These are phyloP conservation scores for Indri indri DNA, from an alignment of 2,113 vertebrate species.

Conservation along the genomic window DNA sequence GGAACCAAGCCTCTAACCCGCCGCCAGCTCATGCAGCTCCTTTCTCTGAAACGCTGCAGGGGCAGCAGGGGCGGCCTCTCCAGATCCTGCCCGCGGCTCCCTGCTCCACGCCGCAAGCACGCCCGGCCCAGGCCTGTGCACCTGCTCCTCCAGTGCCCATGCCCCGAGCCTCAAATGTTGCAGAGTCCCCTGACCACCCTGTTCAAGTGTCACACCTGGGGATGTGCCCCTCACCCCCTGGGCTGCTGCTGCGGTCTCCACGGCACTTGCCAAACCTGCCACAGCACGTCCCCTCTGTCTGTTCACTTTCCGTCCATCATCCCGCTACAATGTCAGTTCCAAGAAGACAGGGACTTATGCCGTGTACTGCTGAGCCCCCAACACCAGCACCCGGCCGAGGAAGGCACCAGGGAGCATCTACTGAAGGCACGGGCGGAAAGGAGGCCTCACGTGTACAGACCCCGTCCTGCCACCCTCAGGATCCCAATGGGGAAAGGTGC, in stretches of 20 bases:
- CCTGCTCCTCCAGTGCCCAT: not conserved
- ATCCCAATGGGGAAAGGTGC: not conserved
- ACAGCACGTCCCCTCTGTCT: no score
- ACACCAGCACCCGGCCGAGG: not conserved
- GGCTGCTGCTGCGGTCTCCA: no score
- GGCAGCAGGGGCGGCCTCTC: no score
- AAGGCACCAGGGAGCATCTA: not conserved
- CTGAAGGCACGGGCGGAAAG: not conserved
- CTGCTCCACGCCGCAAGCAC: no score
- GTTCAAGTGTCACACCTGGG: no score
- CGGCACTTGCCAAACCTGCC: not conserved
- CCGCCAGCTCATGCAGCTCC: no score
- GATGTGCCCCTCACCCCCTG: no score
- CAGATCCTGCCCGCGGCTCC: no score
- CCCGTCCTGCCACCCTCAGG: not conserved
- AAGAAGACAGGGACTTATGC: not conserved
- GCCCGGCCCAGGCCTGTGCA: not conserved
- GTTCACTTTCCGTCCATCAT: not conserved
- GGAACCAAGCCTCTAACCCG: not conserved
- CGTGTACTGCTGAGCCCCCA: not conserved
- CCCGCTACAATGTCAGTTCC: not conserved
- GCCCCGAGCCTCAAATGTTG: no score
- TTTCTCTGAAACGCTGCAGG: no score
- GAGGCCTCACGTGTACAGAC: fast-evolving
- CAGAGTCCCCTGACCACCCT: no score